These are phyloP conservation scores for Plodia interpunctella DNA, from an alignment of 1,140 invertebrate species.

Conservation along the genomic window DNA sequence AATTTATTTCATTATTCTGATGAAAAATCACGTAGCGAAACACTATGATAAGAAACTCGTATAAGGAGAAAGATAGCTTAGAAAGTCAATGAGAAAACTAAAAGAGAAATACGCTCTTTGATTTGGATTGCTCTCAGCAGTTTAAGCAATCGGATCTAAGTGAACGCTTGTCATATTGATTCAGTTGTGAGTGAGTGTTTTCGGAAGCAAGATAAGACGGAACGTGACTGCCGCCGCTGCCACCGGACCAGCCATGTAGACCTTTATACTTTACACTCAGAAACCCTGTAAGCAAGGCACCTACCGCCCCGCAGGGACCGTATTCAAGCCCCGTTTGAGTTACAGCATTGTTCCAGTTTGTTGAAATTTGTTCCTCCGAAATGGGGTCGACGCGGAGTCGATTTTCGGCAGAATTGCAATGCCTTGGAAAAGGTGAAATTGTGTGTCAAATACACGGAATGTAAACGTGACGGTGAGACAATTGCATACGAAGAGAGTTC, in stretches of 20 bases:
- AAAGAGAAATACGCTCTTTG: background rate
- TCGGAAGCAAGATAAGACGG: conserved; percentile 50
- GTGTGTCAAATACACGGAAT: conserved; percentile 3
- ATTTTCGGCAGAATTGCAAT: conserved; percentile 18
- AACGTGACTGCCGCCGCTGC: conserved; percentile 45
- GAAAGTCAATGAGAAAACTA: background rate
- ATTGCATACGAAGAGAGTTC: background rate
- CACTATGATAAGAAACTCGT: no score
- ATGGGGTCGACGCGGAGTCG: conserved; percentile 16
- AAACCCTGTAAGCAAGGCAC: conserved; percentile 27
- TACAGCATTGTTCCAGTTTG: conserved; percentile 18
- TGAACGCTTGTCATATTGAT: conserved; percentile 56
- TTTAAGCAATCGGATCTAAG: conserved; percentile 45
- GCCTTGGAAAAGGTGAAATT: conserved; percentile 4
- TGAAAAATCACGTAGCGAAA: no score
- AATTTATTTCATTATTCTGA: background rate
- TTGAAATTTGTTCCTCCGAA: conserved; percentile 17
- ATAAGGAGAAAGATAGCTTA: background rate
- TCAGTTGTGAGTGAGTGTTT: conserved; percentile 48
- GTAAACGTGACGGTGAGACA: background rate
- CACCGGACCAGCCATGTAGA: conserved; percentile 41
- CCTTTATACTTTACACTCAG: conserved; percentile 43
- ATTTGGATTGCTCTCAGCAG: conserved; percentile 24
- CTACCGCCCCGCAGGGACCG: conserved; percentile 12
- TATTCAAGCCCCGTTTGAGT: conserved; percentile 21